These are phyloP conservation scores for Alces alces DNA, from an alignment of 2,113 vertebrate genomes.

Conservation along the genomic window DNA sequence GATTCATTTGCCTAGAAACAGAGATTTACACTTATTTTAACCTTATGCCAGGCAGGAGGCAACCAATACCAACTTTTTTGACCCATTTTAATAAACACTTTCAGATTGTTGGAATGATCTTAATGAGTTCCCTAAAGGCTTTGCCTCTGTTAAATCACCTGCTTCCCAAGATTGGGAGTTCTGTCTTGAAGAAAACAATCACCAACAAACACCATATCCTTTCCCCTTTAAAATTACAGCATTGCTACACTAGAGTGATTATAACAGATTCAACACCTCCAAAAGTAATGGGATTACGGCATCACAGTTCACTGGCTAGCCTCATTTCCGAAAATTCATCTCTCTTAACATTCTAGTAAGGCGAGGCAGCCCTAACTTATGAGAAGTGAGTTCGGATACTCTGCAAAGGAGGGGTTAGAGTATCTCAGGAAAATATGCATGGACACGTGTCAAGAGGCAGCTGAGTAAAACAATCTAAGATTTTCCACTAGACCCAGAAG, in stretches of 20 bases:
- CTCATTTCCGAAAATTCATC: constrained; percentile 74
- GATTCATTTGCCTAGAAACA: neutral
- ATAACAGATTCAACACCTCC: constrained; percentile 67
- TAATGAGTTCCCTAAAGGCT: neutral
- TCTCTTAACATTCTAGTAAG: constrained; percentile 61
- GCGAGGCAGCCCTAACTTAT: constrained; percentile 30
- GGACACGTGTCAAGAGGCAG: neutral
- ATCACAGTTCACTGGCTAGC: constrained; percentile 75
- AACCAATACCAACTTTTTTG: neutral
- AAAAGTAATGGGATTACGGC: constrained; percentile 77
- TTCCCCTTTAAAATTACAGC: constrained; percentile 58
- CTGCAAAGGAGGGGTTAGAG: neutral
- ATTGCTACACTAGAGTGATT: constrained; percentile 67
- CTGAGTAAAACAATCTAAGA: neutral
- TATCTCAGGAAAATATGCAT: neutral
- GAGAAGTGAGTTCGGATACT: neutral
- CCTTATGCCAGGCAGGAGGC: constrained; percentile 8
- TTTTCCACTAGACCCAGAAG: neutral
- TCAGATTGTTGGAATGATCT: constrained; percentile 22
- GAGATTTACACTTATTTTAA: neutral
- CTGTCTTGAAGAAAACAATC: neutral
- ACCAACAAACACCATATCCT: neutral
- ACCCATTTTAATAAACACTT: neutral
- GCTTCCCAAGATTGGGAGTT: neutral
- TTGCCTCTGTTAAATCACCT: neutral